These are phyloP conservation scores for Poeciliopsis prolifica DNA, from an alignment of 2,113 vertebrate species.

Conservation along the genomic window DNA sequence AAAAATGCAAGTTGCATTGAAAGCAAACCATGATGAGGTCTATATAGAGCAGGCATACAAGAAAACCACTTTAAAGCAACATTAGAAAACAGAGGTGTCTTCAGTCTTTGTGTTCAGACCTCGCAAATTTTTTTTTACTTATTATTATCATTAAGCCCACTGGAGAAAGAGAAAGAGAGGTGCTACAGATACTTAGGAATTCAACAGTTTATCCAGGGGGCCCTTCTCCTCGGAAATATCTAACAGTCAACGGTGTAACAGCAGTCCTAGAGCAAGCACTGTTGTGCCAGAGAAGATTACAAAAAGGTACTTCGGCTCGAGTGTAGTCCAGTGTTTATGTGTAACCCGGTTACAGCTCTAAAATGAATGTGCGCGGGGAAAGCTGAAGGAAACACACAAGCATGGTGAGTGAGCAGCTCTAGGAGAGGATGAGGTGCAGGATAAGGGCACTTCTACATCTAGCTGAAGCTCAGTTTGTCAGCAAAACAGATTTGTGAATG, in stretches of 20 bases:
- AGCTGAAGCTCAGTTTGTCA: conserved; percentile 58
- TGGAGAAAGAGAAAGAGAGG: conserved; percentile 41
- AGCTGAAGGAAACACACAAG: conserved; percentile 33
- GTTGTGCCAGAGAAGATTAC: conserved; percentile 44
- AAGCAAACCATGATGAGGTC: conserved; percentile 64
- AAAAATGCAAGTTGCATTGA: conserved; percentile 58
- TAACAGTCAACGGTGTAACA: conserved; percentile 75
- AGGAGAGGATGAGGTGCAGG: conserved; percentile 65
- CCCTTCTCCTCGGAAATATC: conserved; percentile 35
- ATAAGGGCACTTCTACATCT: conserved; percentile 82
- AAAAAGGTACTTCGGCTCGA: conserved; percentile 68
- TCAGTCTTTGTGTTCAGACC: conserved; percentile 51
- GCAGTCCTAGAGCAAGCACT: conserved; percentile 68
- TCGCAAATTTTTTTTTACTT: background rate
- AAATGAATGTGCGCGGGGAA: conserved; percentile 35
- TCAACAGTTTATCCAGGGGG: conserved; percentile 39
- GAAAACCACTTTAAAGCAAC: conserved; percentile 61
- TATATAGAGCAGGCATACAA: conserved; percentile 59
- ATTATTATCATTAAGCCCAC: conserved; percentile 39
- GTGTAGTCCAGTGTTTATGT: conserved; percentile 72
- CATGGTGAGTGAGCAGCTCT: conserved; percentile 24
- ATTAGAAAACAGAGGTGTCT: conserved; percentile 51
- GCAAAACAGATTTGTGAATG: conserved; percentile 33
- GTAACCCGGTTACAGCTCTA: conserved; percentile 47
- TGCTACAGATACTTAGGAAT: conserved; percentile 64